A percentile compares a stretch with the other conserved stretches of the same genome.
phyloP scores from a whole-genome alignment of 2,113 vertebrate genomes.

The Erpornis zantholeuca region DNA sequence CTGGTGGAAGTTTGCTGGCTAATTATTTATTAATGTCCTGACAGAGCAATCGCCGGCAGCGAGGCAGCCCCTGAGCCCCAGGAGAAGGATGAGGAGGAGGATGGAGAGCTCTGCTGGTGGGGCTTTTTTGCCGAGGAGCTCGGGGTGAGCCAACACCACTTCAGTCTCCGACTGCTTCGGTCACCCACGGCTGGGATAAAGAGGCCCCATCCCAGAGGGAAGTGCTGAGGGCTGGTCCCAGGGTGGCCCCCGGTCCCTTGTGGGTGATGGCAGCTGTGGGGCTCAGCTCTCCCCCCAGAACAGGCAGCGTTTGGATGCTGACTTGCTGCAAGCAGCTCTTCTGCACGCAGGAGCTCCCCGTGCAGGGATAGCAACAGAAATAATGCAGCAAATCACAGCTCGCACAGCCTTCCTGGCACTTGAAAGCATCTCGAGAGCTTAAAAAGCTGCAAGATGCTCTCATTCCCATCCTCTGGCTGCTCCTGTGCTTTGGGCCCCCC shows the following conservation, averaged over 20 bases:
- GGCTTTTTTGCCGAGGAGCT: neutral
- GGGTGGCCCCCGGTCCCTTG: neutral
- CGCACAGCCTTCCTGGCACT: neutral
- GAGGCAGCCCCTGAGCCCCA: neutral
- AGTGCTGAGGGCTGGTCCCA: neutral
- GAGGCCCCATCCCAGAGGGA: neutral
- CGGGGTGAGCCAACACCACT: fast-evolving
- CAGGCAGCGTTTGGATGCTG: neutral
- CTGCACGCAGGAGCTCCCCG: neutral
- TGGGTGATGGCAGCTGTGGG: neutral
- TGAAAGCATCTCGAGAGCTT: conserved; percentile 48
- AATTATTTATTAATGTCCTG: conserved; percentile 49
- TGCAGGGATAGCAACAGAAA: conserved; percentile 20
- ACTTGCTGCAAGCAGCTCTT: neutral
- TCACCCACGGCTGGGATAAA: neutral
- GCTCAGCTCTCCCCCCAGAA: neutral
- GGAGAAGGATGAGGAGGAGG: neutral
- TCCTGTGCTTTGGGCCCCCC: neutral
- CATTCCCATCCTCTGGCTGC: neutral
- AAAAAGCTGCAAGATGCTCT: conserved; percentile 32
- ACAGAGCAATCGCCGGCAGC: neutral
- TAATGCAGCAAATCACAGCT: conserved; percentile 56
- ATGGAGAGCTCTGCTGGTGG: neutral
- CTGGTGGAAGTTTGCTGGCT: neutral
- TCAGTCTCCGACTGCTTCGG: fast-evolving